Evolutionary conservation across 1,140 invertebrate species (phyloP).

Genomic region (Drosophila kikkawai): DNA sequence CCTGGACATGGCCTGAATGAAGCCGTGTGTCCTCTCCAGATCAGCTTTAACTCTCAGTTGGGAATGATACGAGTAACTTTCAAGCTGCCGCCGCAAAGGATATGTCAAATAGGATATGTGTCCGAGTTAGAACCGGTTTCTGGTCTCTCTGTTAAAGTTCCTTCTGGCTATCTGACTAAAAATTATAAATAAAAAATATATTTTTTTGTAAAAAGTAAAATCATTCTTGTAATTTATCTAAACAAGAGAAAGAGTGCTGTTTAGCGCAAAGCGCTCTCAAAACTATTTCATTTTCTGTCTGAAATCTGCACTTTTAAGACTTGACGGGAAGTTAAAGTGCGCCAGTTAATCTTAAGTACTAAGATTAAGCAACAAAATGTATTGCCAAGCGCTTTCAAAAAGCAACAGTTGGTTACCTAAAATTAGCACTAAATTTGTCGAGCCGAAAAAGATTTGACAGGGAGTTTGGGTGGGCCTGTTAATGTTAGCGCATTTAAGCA

Average conservation of each 20-base stretch:
- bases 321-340: too few relatives aligned
- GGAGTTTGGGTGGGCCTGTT: too few relatives aligned
- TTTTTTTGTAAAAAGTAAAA: not conserved
- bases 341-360: not conserved
- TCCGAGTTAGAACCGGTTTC: not conserved
- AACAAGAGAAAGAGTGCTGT: too few relatives aligned
- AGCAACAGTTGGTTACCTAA: not conserved
- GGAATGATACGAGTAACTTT: not conserved
- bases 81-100: constrained; percentile 1
- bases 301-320: too few relatives aligned
- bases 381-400: too few relatives aligned
- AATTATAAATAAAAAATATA: not conserved
- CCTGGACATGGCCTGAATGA: constrained; percentile 11
- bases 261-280: not conserved
- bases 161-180: not conserved
- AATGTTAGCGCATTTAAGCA: too few relatives aligned
- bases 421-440: not conserved
- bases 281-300: not conserved
- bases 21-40: constrained; percentile 7
- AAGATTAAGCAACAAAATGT: not conserved
- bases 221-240: not conserved
- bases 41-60: constrained; percentile 10
- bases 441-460: not conserved
- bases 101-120: not conserved
- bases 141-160: not conserved